Percentiles rank a stretch among this genome's conserved stretches.
Evolutionary conservation across 2,797 vertebrate genomes (phyloP).

Genomic region (Anabacerthia variegaticeps): DNA sequence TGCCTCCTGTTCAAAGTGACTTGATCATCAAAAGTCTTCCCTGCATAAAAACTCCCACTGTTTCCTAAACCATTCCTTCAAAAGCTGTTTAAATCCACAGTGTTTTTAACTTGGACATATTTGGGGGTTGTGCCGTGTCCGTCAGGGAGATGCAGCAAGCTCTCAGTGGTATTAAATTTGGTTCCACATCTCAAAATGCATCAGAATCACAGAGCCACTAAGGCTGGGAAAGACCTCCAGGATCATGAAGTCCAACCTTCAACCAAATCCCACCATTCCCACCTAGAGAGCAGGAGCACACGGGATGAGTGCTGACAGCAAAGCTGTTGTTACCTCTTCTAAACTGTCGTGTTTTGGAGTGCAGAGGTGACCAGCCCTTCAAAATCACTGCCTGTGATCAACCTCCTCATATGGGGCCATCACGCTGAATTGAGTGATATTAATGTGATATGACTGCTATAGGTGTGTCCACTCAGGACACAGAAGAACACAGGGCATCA

Average conservation of each 20-base stretch:
- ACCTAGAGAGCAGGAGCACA: neutral
- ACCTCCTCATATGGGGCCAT: neutral
- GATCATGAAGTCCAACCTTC: neutral
- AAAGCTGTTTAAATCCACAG: neutral
- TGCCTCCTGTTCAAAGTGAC: neutral
- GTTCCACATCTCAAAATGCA: neutral
- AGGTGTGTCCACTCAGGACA: neutral
- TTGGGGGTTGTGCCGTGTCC: neutral
- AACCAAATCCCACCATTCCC: neutral
- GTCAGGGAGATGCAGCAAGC: neutral
- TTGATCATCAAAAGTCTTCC: neutral
- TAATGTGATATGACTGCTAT: neutral
- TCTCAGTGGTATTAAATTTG: neutral
- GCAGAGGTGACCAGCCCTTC: neutral
- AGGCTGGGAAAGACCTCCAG: neutral
- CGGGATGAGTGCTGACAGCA: neutral
- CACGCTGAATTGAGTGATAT: neutral
- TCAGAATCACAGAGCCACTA: neutral
- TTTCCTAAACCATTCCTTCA: neutral
- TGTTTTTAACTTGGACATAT: neutral
- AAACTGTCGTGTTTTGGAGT: neutral
- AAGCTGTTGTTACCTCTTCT: neutral
- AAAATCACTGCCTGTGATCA: neutral
- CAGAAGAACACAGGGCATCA: neutral
- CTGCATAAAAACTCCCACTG: neutral